Base-by-base conservation (phyloP, 2,797 vertebrate genomes). In the Ambastaia sidthimunki region DNA sequence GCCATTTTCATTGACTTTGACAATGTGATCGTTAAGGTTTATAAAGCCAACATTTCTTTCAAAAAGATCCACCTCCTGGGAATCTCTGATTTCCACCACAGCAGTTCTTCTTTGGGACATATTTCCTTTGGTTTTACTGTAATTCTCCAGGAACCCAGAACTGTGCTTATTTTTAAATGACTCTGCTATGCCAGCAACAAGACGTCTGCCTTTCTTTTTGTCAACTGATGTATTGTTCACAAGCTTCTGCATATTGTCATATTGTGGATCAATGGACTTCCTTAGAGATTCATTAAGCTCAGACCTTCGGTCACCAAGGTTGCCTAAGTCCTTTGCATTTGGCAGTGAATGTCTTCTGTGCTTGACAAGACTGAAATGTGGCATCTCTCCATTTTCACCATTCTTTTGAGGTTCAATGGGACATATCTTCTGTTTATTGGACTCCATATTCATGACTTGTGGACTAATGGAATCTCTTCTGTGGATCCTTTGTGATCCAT, bases 11-110 rank as follows among this genome's bases (percentile, higher is more conserved):
- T 48, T 57, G 81, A 91, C 83, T 88, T 90, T 91, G 67, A 88
- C 81, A 68, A 89, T 92, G 84, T 83, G 92, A 80, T 90, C 91
- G 19, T 90, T 91, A 4, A 86, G n/a, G 21, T 84, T 88, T 83
- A 91, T 90, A 89, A 95, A 94, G 28, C 80, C 80, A 74, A 87
- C 81, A 76, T 37, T 73, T 72, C 85, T 85, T 87, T 88, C 86
- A 85, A 87, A 77, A 54, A 85, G 80, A 68, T 5, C 41, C 50
- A n/a, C 65, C 57, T 4, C 2, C 2, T 71, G 82, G 84, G 62
- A 62, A 47, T 16, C 19, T 4, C 48, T 77, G 21, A 3, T 79
- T 63, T 80, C 65, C 37, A 50, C 57, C 47, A 21, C 15, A 65
- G 12, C 10, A 4, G 59, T 41, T 13, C n/a, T 23, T 54, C 13